A percentile compares a stretch with the other conserved stretches of the same genome.
Conservation (phyloP, 2,888 invertebrate genomes). For the Hoplodrina blanda region DNA sequence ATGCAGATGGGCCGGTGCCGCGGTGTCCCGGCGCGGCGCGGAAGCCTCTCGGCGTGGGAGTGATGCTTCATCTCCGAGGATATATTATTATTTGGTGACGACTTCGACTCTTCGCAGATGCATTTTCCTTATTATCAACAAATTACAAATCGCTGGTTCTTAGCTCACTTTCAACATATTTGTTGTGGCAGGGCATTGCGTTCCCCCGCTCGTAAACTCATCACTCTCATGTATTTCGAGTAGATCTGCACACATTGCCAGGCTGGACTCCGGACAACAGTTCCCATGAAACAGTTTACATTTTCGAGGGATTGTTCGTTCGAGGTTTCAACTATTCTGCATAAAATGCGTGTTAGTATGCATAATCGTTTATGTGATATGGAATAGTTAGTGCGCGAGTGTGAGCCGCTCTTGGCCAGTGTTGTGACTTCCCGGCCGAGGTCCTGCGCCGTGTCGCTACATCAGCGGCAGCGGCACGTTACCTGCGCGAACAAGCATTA, state of each 20-base stretch:
- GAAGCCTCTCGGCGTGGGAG: not conserved
- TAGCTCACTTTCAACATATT: too few species aligned
- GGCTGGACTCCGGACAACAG: too few species aligned
- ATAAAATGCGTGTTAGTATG: too few species aligned
- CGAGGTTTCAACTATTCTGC: not conserved
- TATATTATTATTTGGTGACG: not conserved
- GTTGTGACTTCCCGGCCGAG: too few species aligned
- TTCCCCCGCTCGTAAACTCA: too few species aligned
- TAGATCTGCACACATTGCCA: too few species aligned
- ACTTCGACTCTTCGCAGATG: not conserved
- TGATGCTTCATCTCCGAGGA: not conserved
- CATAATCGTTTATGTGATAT: too few species aligned
- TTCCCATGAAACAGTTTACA: not conserved
- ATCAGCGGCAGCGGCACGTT: not conserved
- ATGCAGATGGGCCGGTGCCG: not conserved
- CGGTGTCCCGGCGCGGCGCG: not conserved
- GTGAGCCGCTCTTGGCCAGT: too few species aligned
- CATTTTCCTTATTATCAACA: not conserved
- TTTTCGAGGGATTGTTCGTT: not conserved
- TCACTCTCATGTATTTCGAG: too few species aligned
- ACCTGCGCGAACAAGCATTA: constrained; percentile 27
- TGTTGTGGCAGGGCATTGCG: too few species aligned
- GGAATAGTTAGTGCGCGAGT: too few species aligned
- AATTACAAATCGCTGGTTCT: not conserved
- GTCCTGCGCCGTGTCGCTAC: too few species aligned